These are phyloP conservation scores for Hetaerina titia DNA, from an alignment of 2,888 invertebrate species.

Conservation along the genomic window DNA sequence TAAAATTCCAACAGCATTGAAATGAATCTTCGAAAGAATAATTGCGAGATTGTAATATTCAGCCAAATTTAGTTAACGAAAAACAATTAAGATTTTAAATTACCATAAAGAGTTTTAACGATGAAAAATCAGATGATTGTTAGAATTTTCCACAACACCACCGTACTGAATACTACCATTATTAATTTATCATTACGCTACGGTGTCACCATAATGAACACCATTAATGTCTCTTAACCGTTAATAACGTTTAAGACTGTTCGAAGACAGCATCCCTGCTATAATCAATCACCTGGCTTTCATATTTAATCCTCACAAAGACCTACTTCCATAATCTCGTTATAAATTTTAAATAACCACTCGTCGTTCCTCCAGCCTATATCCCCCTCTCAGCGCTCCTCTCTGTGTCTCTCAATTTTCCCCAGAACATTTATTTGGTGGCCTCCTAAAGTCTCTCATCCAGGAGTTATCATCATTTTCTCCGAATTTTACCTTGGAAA, in stretches of 20 bases:
- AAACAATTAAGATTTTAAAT: too few relatives aligned
- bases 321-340: conserved; percentile 4
- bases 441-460: background rate
- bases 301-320: conserved; percentile 19
- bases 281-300: conserved; percentile 19
- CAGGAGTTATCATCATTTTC: background rate
- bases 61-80: too few relatives aligned
- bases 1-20: too few relatives aligned
- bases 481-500: background rate
- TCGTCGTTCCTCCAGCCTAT: background rate
- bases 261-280: conserved; percentile 7
- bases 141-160: background rate
- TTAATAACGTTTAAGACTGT: background rate
- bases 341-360: conserved; percentile 12
- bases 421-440: background rate
- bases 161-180: background rate
- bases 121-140: too few relatives aligned
- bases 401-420: too few relatives aligned
- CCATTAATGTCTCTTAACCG: background rate
- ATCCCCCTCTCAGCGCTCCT: background rate
- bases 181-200: background rate
- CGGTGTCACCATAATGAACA: conserved; percentile 14
- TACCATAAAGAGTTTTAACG: too few relatives aligned
- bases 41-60: too few relatives aligned
- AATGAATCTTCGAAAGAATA: too few relatives aligned